Percentiles rank a stretch among this genome's conserved stretches.
Conservation (phyloP, 2,113 vertebrate genomes). For the Gulo gulo region DNA sequence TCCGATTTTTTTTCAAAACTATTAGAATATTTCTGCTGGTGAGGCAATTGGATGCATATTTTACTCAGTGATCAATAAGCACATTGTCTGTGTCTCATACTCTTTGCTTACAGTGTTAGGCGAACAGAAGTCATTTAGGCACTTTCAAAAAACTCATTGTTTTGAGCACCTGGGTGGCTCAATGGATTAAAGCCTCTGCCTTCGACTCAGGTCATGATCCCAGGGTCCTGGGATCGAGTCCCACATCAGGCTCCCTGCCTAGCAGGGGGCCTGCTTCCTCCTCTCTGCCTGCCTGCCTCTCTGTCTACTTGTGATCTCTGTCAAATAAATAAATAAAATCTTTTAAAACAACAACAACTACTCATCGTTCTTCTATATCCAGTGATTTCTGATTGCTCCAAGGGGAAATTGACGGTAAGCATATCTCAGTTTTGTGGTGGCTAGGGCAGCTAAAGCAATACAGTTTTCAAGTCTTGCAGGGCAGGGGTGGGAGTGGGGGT, state of each 20-base stretch:
- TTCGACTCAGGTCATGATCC: too few species aligned
- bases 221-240: too few species aligned
- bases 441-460: not conserved
- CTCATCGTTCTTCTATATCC: not conserved
- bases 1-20: constrained; percentile 21
- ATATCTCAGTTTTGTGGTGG: not conserved
- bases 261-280: too few species aligned
- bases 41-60: not conserved
- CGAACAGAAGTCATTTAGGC: not conserved
- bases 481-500: too few species aligned
- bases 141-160: not conserved
- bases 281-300: too few species aligned
- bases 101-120: not conserved
- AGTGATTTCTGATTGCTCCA: constrained; percentile 15
- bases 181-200: too few species aligned
- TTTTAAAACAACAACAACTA: too few species aligned
- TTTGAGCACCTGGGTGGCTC: too few species aligned
- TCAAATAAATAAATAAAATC: too few species aligned
- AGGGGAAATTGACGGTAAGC: not conserved
- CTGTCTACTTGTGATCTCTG: too few species aligned
- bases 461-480: not conserved
- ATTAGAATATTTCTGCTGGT: not conserved
- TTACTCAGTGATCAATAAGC: not conserved
- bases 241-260: too few species aligned
- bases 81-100: not conserved